Conservation (phyloP, 2,113 vertebrate genomes). For the Psittacus erithacus region DNA sequence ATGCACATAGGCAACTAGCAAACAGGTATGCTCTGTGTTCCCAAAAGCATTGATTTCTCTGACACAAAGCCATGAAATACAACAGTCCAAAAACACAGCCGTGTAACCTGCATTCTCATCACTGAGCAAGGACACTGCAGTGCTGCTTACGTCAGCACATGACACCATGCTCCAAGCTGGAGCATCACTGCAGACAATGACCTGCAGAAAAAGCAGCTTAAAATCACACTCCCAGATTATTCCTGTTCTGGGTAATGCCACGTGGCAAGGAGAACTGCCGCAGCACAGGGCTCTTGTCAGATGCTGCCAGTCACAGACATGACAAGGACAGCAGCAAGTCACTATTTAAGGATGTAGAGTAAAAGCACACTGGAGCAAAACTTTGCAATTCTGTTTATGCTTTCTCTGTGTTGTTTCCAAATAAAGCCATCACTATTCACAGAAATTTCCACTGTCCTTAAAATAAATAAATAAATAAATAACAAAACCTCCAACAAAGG, state of each 20-base stretch:
- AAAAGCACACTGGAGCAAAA: neutral
- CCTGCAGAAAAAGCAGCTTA: neutral
- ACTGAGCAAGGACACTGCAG: fast-evolving
- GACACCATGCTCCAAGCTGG: neutral
- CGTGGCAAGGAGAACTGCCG: fast-evolving
- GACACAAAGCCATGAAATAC: neutral
- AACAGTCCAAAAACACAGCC: neutral
- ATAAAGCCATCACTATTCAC: neutral
- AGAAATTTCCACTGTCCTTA: neutral
- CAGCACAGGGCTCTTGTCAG: neutral
- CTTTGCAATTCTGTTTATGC: neutral
- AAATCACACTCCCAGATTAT: neutral
- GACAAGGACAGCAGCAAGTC: neutral
- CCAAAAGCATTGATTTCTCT: neutral
- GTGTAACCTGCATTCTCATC: neutral
- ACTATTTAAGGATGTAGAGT: neutral
- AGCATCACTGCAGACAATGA: neutral
- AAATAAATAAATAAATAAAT: neutral
- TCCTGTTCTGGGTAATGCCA: neutral
- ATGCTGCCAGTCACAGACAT: neutral
- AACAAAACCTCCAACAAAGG: neutral
- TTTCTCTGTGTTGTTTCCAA: neutral
- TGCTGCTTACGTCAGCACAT: fast-evolving
- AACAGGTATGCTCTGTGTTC: neutral
- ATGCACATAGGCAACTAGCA: neutral